Evolutionary conservation across 64 coral and sea anemone genomes (phyloP).

Genomic region (Catalaphyllia jardinei): DNA sequence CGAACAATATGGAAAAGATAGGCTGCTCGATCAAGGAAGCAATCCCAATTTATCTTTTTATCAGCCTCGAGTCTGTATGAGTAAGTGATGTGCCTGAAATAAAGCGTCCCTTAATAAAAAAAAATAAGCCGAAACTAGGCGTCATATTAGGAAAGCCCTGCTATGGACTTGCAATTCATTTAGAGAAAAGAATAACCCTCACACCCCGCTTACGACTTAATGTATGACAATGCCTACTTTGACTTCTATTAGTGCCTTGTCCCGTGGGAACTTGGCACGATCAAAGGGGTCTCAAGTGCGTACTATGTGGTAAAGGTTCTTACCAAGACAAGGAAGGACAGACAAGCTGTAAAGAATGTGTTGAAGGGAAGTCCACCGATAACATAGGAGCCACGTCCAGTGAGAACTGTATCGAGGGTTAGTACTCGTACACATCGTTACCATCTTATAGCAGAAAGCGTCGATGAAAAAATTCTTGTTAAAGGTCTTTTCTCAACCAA

Average conservation of each 20-base stretch:
- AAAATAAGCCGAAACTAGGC: no score
- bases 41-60: no score
- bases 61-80: no score
- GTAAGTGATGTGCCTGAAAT: no score
- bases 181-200: no score
- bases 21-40: not conserved
- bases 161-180: no score
- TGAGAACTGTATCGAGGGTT: not conserved
- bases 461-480: no score
- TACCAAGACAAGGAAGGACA: conserved; percentile 42
- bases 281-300: conserved; percentile 21
- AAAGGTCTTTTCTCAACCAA: no score
- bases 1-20: not conserved
- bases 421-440: not conserved
- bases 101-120: no score
- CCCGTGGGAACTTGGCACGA: conserved; percentile 44
- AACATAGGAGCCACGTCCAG: not conserved
- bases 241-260: conserved; percentile 35
- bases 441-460: no score
- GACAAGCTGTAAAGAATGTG: conserved; percentile 22
- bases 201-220: not conserved
- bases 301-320: conserved; percentile 23
- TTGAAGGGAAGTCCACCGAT: conserved; percentile 31
- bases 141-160: no score
- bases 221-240: not conserved